Base-by-base conservation (phyloP, 2,113 vertebrate genomes). In the Gasterosteus aculeatus region DNA sequence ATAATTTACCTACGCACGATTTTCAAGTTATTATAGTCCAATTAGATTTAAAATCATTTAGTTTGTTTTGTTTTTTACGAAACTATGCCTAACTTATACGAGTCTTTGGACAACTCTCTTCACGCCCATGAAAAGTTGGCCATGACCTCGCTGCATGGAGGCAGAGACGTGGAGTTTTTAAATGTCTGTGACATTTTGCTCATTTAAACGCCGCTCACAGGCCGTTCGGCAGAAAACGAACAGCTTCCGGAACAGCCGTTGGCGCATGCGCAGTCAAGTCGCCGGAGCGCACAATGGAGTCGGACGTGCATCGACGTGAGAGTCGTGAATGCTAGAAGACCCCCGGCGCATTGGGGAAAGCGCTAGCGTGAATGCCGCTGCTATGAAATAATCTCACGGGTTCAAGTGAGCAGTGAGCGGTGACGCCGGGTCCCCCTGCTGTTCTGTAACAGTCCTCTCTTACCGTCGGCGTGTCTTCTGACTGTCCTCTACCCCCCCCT, bases 231-330 rank as follows among this genome's bases (percentile, higher is more conserved):
- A 18, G 26, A 49, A 38, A 49, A 1, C 0, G 15, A 19, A 54
- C 35, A 16, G 54, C 49, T 85, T 83, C 82, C 84, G 85, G 58
- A 33, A 49, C 58, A 62, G n/a, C 22, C 0, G 0, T 38, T 0
- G 62, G 67, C 90, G 90, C 93, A 91, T 91, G 92, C 88, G 88
- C 18, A 0, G 4, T 26, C 2, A 54, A 4, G 2, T 10, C 8
- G 31, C 82, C 76, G 80, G 87, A n/a, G 77, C 31, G 46, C 54
- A 92, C 90, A 89, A 93, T 92, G 90, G 88, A 88, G 86, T 54
- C 77, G 35, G 80, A 71, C 38, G 49, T 74, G 0, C 14, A 62
- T 47, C 35, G 56, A 54, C 39, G 42, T 44, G 47, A 57, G 10
- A 26, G 38, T 44, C 9, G 35, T n/a, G 33, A 18, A 47, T 9